Percentiles rank a stretch among this genome's conserved stretches.
Conservation (phyloP, 2,797 vertebrate genomes). For the Gymnoscopelus microlampas region DNA sequence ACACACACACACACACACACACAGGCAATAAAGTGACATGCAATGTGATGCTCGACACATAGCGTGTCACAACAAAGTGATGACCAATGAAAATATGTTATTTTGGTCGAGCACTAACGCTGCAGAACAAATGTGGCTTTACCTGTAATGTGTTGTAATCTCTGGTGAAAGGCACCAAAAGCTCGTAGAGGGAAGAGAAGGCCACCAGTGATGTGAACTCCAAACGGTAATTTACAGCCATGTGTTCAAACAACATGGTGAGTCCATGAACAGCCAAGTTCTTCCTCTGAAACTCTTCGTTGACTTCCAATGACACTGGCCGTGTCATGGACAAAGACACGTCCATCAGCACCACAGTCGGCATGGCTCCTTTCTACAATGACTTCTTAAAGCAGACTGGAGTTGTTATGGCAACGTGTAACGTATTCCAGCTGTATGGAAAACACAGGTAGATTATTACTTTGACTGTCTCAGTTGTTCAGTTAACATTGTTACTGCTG, state of each 20-base stretch:
- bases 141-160: slow-evolving; percentile 98
- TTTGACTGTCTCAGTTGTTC: neutral
- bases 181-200: slow-evolving; percentile 96
- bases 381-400: neutral
- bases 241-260: slow-evolving; percentile 98
- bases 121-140: neutral
- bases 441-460: neutral
- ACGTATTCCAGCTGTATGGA: slow-evolving; percentile 18
- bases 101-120: too few relatives aligned
- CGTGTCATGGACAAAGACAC: slow-evolving; percentile 98
- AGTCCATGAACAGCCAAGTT: slow-evolving; percentile 95
- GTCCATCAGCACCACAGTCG: slow-evolving; percentile 95
- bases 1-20: too few relatives aligned
- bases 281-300: slow-evolving; percentile 95
- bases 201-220: slow-evolving; percentile 95
- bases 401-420: slow-evolving; percentile 14
- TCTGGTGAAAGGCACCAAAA: slow-evolving; percentile 96
- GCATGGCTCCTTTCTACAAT: slow-evolving; percentile 81
- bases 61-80: too few relatives aligned
- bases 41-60: too few relatives aligned
- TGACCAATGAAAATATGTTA: too few relatives aligned
- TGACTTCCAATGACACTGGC: slow-evolving; percentile 90
- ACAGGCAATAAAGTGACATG: too few relatives aligned
- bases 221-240: slow-evolving; percentile 97
- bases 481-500: too few relatives aligned